Evolutionary conservation across 2,888 invertebrate genomes (phyloP), one percentile per base, ranked within the genome.

Genomic region (Drosophila greeni): DNA sequence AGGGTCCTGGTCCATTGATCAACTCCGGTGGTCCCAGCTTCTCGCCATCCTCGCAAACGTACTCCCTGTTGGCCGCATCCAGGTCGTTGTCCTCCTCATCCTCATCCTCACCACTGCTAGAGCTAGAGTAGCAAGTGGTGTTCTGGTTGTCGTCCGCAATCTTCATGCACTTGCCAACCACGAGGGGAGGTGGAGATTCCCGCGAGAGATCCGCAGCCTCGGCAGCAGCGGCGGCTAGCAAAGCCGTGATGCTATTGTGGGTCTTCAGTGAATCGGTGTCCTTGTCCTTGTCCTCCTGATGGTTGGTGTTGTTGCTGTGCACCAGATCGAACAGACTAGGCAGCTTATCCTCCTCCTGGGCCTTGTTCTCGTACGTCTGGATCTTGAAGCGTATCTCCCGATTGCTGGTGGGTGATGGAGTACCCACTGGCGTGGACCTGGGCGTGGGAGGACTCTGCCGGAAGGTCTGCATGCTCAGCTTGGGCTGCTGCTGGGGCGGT

Each of bases 301-400:
- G 89, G 84, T 93, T 92, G 85, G 42, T 42, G 11, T 93, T 93
- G 11, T 93, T 42, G 11, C 93, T 93, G 11, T 93, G 93, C 24
- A 94, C 92, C 86, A 93, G 92, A 88, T 94, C 93, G 60, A 94
- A 93, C 7, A 94, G 88, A 48, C 94, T 91, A 14, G 94, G 94
- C 68, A 94, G 33, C 51, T 85, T 87, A 18, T 86, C 85, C 61
- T 88, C 85, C 40, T 88, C 84, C 26, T 77, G 81, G 0, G 79
- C 57, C 43, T 88, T 86, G 57, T 85, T 88, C 62, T 89, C 88
- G 66, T 88, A 88, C 12, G 88, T 88, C 73, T 88, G 88, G 29
- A 88, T 88, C 66, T 88, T 88, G 53, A 88, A 88, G 18, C 84
- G 86, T n/a, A 88, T 87, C 58, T 88, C 88, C 0, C 86, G 81